Percentiles rank a stretch among this genome's conserved stretches.
Conservation (phyloP, 2,888 invertebrate species). For the Seladonia tumulorum region DNA sequence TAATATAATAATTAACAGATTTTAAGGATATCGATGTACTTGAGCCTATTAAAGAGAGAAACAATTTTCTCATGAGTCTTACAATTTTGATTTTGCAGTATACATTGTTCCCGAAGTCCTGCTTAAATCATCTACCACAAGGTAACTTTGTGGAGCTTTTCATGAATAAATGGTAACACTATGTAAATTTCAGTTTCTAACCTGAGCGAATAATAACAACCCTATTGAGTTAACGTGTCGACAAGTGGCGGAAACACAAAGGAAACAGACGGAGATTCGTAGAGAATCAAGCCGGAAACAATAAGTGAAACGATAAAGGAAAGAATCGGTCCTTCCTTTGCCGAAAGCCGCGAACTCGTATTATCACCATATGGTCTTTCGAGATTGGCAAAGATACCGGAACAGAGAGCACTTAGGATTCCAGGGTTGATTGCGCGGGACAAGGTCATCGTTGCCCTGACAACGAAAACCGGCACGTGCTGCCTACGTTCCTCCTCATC, state of each 20-base stretch:
- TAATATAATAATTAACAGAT: too few relatives aligned
- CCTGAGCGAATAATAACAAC: not conserved
- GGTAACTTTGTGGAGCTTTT: too few relatives aligned
- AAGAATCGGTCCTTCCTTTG: not conserved
- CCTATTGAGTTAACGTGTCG: not conserved
- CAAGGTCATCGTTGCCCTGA: constrained; percentile 83
- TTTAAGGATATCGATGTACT: too few relatives aligned
- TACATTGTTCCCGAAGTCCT: too few relatives aligned
- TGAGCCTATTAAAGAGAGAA: too few relatives aligned
- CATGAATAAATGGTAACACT: too few relatives aligned
- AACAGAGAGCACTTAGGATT: constrained; percentile 61
- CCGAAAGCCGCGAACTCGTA: constrained; percentile 78
- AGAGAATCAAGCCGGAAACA: constrained; percentile 9
- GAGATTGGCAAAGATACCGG: constrained; percentile 65
- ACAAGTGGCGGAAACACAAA: not conserved
- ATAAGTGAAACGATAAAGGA: constrained; percentile 25
- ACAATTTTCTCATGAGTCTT: too few relatives aligned
- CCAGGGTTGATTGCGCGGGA: constrained; percentile 76
- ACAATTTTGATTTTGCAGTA: too few relatives aligned
- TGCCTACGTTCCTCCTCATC: constrained; percentile 64
- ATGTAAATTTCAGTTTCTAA: too few relatives aligned
- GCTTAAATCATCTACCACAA: too few relatives aligned
- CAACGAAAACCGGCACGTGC: constrained; percentile 81
- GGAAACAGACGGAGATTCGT: not conserved
- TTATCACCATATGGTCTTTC: constrained; percentile 64